phyloP scores from a whole-genome alignment of 2,113 vertebrate genomes.

The Nymphicus hollandicus region DNA sequence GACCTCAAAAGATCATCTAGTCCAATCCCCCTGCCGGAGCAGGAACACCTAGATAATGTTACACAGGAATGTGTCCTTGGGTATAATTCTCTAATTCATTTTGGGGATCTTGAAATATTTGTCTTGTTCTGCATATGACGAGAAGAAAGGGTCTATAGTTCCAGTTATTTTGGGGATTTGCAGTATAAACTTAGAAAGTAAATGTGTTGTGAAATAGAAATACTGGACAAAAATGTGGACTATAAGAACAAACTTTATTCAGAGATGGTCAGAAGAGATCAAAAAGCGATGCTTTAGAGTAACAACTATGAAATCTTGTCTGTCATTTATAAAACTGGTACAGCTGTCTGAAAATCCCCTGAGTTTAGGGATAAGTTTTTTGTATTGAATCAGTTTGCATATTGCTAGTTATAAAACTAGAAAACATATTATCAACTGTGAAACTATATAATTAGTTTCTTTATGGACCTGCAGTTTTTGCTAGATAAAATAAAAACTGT shows the following conservation, averaged over 20 bases:
- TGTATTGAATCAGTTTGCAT: conserved; percentile 48
- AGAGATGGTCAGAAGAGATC: not conserved
- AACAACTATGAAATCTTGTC: not conserved
- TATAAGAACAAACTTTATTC: not conserved
- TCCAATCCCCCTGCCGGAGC: no score
- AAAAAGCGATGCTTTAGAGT: not conserved
- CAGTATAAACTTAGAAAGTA: not conserved
- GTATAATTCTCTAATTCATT: not conserved
- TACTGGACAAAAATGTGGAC: not conserved
- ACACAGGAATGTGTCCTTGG: no score
- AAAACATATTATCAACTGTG: conserved; percentile 71
- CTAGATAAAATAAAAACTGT: conserved; percentile 72
- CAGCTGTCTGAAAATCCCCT: not conserved
- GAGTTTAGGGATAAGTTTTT: conserved; percentile 19
- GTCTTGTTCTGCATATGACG: not conserved
- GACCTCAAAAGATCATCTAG: no score
- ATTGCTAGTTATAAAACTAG: conserved; percentile 65
- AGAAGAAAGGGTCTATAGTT: not conserved
- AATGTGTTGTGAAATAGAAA: not conserved
- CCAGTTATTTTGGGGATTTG: not conserved
- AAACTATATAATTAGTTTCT: conserved; percentile 75
- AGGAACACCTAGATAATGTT: no score
- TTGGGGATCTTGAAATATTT: not conserved
- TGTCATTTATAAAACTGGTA: not conserved
- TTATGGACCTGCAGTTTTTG: conserved; percentile 69